These are phyloP conservation scores for Marcusenius ussheri DNA, from an alignment of 2,113 vertebrate genomes.

Conservation along the genomic window DNA sequence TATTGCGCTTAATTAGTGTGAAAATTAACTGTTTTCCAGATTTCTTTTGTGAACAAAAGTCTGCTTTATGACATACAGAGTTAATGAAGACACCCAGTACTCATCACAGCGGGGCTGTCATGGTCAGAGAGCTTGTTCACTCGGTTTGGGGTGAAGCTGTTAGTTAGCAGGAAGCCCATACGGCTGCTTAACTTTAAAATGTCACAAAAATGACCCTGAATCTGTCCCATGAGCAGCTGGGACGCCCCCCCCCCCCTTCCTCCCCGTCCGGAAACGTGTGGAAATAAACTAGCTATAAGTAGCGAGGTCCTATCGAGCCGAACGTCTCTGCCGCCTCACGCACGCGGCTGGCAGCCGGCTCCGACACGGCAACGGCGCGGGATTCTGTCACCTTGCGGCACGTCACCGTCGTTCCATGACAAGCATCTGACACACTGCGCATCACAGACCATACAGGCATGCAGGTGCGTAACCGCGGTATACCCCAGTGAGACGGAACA, in stretches of 20 bases:
- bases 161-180: neutral
- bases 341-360: neutral
- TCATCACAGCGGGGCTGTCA: neutral
- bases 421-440: neutral
- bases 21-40: neutral
- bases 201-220: neutral
- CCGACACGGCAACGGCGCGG: neutral
- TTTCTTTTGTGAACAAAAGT: neutral
- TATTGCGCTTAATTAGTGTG: neutral
- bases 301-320: neutral
- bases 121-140: neutral
- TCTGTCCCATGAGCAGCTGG: neutral
- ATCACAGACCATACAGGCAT: neutral
- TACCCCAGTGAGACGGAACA: neutral
- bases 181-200: neutral
- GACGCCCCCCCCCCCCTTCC: neutral
- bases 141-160: neutral
- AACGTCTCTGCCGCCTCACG: neutral
- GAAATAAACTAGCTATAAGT: neutral
- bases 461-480: neutral
- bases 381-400: neutral
- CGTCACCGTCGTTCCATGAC: neutral
- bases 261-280: neutral
- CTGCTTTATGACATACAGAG: neutral
- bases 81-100: neutral